A percentile compares a stretch with the other conserved stretches of the same genome.
Conservation (phyloP, 1,140 invertebrate species). For the Diploscapter pachys region DNA sequence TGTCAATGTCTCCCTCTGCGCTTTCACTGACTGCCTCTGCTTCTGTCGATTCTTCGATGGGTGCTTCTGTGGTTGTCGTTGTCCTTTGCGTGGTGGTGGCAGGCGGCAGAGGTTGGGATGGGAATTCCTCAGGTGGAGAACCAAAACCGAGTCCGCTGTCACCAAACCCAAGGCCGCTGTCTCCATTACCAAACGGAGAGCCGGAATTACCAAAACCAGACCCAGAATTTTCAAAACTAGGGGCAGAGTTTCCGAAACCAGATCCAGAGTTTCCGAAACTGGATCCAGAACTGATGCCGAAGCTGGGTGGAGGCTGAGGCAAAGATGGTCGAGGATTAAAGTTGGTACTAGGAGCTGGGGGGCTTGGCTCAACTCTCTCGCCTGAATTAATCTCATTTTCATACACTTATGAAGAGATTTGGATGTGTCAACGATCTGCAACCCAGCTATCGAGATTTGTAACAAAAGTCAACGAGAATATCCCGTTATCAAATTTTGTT, state of each 20-base stretch:
- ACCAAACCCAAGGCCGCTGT: conserved; percentile 8
- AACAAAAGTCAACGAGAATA: too few species aligned
- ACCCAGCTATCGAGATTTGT: too few species aligned
- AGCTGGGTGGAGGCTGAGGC: neutral
- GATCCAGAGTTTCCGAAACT: conserved; percentile 8
- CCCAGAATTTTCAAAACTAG: neutral
- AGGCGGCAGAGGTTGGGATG: conserved; percentile 16
- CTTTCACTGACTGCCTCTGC: neutral
- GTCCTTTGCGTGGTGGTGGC: conserved; percentile 12
- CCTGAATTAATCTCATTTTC: too few species aligned
- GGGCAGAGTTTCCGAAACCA: conserved; percentile 30
- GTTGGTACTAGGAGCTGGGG: neutral
- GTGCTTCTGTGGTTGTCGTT: conserved; percentile 15
- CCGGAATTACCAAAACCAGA: conserved; percentile 20
- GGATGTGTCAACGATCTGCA: too few species aligned
- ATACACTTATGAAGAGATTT: too few species aligned
- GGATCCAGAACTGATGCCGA: neutral
- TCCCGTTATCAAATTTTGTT: too few species aligned
- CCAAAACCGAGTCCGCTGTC: neutral
- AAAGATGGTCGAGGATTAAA: neutral
- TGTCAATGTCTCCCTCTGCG: conserved; percentile 3
- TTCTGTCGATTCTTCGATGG: conserved; percentile 16
- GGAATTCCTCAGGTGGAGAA: neutral
- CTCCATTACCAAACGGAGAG: neutral
- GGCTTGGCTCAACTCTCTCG: too few species aligned